Conservation (phyloP, 2,113 vertebrate genomes). For the Balaeniceps rex region DNA sequence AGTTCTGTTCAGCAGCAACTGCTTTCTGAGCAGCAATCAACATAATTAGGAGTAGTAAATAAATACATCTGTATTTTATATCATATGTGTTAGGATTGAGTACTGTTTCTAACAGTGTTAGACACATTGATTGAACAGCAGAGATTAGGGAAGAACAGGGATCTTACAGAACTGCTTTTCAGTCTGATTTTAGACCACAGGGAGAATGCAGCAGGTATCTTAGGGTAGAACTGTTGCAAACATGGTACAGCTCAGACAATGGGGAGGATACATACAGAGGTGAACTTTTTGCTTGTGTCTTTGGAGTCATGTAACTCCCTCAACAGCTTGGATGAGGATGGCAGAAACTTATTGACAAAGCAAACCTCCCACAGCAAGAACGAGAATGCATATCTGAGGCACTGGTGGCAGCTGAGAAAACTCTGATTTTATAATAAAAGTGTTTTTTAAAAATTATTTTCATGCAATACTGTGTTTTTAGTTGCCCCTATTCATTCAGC, state of each 20-base stretch:
- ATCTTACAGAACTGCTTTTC: background rate
- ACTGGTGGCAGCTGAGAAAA: background rate
- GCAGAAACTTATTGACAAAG: background rate
- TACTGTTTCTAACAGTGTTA: background rate
- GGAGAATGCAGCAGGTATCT: background rate
- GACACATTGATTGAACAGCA: background rate
- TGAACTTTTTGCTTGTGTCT: background rate
- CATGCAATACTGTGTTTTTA: background rate
- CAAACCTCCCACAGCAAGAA: background rate
- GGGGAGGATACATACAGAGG: background rate
- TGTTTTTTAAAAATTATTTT: background rate
- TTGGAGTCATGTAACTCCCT: background rate
- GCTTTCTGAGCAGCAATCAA: background rate
- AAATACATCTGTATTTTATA: background rate
- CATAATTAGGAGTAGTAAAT: background rate
- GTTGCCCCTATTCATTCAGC: background rate
- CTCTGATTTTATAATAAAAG: background rate
- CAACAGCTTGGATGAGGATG: background rate
- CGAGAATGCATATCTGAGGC: rapidly evolving
- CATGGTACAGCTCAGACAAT: background rate
- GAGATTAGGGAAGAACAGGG: background rate
- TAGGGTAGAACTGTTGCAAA: background rate
- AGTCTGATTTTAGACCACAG: background rate
- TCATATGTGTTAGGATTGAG: background rate
- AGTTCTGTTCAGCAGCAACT: background rate